A percentile compares a stretch with the other conserved stretches of the same genome.
phyloP scores from a whole-genome alignment of 1,140 invertebrate genomes.

The Yoshiicerus persimilis region DNA sequence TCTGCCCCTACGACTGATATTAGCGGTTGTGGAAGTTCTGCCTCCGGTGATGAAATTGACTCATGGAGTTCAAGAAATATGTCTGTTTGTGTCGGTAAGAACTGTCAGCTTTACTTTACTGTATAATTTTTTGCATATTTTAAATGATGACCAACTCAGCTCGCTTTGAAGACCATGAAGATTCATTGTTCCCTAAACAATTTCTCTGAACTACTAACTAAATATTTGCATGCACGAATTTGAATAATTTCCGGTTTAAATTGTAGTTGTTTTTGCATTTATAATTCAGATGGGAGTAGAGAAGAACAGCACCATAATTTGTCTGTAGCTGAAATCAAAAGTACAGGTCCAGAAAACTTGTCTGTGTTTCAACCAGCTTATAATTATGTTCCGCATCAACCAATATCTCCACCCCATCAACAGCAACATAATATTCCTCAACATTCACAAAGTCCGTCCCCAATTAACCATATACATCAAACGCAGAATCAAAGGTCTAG shows the following conservation, averaged over 20 bases:
- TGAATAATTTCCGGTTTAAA: not conserved
- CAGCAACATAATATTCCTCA: not conserved
- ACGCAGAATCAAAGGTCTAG: not conserved
- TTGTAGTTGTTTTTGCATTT: not conserved
- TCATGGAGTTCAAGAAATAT: conserved; percentile 45
- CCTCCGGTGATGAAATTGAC: conserved; percentile 56
- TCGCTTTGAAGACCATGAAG: conserved; percentile 46
- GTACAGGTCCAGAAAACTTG: not conserved
- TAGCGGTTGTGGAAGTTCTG: conserved; percentile 56
- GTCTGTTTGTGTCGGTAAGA: conserved; percentile 45
- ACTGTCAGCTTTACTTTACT: not conserved
- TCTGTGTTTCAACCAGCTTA: conserved; percentile 13
- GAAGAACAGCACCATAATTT: not conserved
- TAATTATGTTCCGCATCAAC: not conserved
- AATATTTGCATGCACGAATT: not conserved
- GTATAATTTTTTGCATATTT: not conserved
- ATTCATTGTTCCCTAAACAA: conserved; percentile 41
- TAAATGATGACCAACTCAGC: conserved; percentile 45
- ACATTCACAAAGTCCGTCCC: not conserved
- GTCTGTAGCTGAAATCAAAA: not conserved
- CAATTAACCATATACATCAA: not conserved
- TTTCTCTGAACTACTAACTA: not conserved
- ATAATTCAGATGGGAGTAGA: not conserved
- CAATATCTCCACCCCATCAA: not conserved
- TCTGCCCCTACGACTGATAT: conserved; percentile 55